Base-by-base conservation (phyloP, 2,888 invertebrate species). In the Plutella xylostella region DNA sequence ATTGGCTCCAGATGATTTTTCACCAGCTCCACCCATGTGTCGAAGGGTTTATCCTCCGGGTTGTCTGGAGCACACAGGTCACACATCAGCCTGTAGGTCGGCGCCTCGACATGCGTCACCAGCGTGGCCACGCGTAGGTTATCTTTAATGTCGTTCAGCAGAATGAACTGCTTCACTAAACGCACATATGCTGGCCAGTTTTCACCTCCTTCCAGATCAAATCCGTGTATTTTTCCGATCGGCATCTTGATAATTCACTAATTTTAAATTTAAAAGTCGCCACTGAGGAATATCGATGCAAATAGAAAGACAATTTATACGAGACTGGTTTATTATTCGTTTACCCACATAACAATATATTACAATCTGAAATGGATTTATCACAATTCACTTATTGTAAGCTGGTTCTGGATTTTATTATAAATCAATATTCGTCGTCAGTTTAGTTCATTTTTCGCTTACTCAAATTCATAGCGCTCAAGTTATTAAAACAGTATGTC, bases 51-150 rank as follows among this genome's bases (percentile, higher is more conserved):
- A 15, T 31, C 28, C 21, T 42, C 46, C 2, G 42, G 42, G 14
- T 19, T 17, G 7, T 38, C 4, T 4, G 46, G 46, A 6, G 46
- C 40, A 39, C 46, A 46, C 38, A 46, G 31, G 17, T 46, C 42
- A 12, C 20, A 37, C 42, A 42, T 42, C 11, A 46, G 14, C 12
- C 22, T 35, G 19, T 46, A 46, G n/a, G 37, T 35, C 5, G 19
- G 14, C 6, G 21, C 42, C 3, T 42, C 46, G n/a, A 46, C 42
- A 11, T n/a, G 4, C 3, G 38, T 38, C 2, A 38, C 15, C 19
- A 38, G 14, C 20, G 38, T 38, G 11, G 38, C 20, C 6, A 38
- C 38, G 4, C 15, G 19, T 14, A 19, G 11, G 12, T 12, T 12
- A 17, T 20, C 38, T 38, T 38, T 15, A 19, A 38, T 20, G 18